Conservation (phyloP, 1,140 invertebrate species). For the Aporrectodea caliginosa region DNA sequence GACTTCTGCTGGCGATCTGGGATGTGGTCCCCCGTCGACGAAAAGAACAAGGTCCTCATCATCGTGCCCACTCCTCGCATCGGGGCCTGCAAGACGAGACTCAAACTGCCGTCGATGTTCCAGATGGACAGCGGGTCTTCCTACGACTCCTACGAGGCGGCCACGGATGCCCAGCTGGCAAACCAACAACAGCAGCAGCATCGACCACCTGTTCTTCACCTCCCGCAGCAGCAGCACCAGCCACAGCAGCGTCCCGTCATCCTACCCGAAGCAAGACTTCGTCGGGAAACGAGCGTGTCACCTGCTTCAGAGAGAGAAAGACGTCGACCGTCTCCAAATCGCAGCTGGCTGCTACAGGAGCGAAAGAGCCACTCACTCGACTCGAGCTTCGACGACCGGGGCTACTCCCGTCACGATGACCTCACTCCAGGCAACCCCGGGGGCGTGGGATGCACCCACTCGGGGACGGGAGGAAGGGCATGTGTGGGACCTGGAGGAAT, state of each 20-base stretch:
- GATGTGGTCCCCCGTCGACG: slow-evolving; percentile 28
- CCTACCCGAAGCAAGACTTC: not conserved
- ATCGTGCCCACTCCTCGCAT: not conserved
- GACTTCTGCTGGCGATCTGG: slow-evolving; percentile 27
- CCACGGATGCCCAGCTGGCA: not conserved
- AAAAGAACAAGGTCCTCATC: slow-evolving; percentile 16
- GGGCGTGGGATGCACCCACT: not conserved
- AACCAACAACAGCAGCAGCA: not conserved
- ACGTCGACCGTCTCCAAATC: slow-evolving; percentile 11
- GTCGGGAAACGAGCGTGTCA: not conserved
- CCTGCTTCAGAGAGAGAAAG: slow-evolving; percentile 2
- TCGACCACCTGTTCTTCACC: not conserved
- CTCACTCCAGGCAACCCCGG: not conserved
- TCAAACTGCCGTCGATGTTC: slow-evolving; percentile 24
- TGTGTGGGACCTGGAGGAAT: no score
- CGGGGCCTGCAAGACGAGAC: not conserved
- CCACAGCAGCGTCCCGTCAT: not conserved
- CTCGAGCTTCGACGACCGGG: slow-evolving; percentile 9
- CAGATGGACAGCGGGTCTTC: slow-evolving; percentile 28
- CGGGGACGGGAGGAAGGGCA: not conserved
- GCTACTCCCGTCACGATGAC: not conserved
- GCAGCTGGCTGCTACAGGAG: slow-evolving; percentile 4
- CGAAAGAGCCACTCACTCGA: slow-evolving; percentile 20
- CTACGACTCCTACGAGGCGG: slow-evolving; percentile 19
- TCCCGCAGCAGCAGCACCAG: not conserved